These are phyloP conservation scores for Jacana jacana DNA, from an alignment of 2,113 vertebrate genomes.

Conservation along the genomic window DNA sequence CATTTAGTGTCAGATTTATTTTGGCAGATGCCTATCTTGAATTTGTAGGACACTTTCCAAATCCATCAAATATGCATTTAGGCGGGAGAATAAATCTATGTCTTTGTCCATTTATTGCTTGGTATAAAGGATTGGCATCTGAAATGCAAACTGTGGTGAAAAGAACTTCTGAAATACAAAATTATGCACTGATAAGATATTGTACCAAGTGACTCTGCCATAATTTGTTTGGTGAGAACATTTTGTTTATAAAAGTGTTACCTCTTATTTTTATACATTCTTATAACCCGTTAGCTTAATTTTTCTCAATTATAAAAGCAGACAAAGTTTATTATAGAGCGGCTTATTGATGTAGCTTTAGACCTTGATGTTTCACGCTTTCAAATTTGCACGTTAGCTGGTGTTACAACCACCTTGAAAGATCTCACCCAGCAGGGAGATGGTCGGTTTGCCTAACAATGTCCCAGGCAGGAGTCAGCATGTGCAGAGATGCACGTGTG, in stretches of 20 bases:
- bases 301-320: not conserved
- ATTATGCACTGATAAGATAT: not conserved
- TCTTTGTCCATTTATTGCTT: not conserved
- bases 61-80: not conserved
- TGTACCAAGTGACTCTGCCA: not conserved
- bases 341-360: not conserved
- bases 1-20: not conserved
- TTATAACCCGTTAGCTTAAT: not conserved
- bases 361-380: not conserved
- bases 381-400: not conserved
- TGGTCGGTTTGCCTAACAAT: fast-evolving
- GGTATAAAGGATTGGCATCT: not conserved
- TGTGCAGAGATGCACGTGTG: fast-evolving
- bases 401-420: not conserved
- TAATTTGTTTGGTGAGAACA: not conserved
- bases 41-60: not conserved
- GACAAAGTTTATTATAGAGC: not conserved
- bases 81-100: not conserved
- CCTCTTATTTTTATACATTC: not conserved
- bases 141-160: not conserved
- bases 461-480: not conserved
- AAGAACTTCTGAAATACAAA: not conserved
- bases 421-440: not conserved
- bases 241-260: not conserved
- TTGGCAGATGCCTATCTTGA: not conserved